Base-by-base conservation (phyloP, 2,113 vertebrate genomes). In the Kryptolebias marmoratus region DNA sequence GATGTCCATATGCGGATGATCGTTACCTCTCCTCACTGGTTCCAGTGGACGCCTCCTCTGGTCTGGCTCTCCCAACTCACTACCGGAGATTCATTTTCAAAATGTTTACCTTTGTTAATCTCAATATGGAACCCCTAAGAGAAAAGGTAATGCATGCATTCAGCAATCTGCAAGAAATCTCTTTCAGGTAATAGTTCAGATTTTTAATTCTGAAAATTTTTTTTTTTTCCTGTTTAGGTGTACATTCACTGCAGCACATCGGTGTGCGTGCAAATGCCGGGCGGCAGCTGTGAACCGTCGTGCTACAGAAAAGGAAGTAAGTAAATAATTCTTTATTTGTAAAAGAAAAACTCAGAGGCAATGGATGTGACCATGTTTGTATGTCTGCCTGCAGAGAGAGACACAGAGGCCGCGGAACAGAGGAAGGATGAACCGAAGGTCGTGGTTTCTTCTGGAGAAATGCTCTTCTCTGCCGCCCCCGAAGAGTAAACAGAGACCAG, bases 231-330 rank as follows among this genome's bases (percentile, higher is more conserved):
- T 71, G 28, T 73, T 36, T 49, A 90, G 90, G 52, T 91, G 48
- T 91, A 82, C 76, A 75, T 91, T 71, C 90, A 91, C 74, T 91
- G 90, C 61, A 91, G 87, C 48, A 87, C 88, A 71, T 44, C 75
- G 10, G 68, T 90, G 39, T 91, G 89, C 4, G 12, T 42, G 45
- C 5, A 42, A 48, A 18, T 9, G 31, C 10, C 8, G 0, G 79
- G 77, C 11, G 18, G 0, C 48, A 31, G 0, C n/a, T 91, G 87
- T 85, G 79, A 88, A 45, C 87, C 82, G 8, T 6, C 12, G 6
- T 91, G 90, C 70, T 3, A 0, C 39, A 83, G 53, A 11, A 71
- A 2, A 61, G 39, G 11, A 59, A 82, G 82, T 84, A 89, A 82
- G 87, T 0, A 22, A 42, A 28, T 28, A 0, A 42, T 36, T 42